Evolutionary conservation across 2,888 invertebrate genomes (phyloP).

Genomic region (Melanophora roralis): DNA sequence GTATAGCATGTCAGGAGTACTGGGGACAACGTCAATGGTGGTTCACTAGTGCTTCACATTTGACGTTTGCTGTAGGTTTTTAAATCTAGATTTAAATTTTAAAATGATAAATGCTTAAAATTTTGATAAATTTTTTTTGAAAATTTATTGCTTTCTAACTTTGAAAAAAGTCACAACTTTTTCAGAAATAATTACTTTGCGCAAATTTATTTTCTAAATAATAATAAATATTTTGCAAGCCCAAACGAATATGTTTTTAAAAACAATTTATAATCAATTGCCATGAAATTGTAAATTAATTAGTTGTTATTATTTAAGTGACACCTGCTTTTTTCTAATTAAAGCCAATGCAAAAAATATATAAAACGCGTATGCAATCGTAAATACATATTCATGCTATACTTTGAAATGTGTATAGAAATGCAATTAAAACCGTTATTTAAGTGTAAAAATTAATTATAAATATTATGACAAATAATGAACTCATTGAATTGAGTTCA

Average conservation of each 20-base stretch:
- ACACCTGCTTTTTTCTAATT: not conserved
- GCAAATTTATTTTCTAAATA: not conserved
- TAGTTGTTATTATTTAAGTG: not conserved
- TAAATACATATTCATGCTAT: not conserved
- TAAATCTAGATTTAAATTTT: too few relatives aligned
- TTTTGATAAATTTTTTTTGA: not conserved
- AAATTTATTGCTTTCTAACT: conserved; percentile 10
- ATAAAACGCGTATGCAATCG: too few relatives aligned
- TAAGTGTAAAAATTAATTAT: not conserved
- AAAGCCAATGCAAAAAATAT: not conserved
- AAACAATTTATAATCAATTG: not conserved
- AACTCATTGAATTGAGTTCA: not conserved
- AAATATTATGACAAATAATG: not conserved
- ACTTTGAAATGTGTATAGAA: not conserved
- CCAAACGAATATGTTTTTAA: not conserved
- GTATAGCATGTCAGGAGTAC: too few relatives aligned
- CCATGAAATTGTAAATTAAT: conserved; percentile 14
- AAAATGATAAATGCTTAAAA: too few relatives aligned
- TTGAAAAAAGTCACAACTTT: not conserved
- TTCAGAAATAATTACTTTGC: too few relatives aligned
- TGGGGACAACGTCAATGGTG: too few relatives aligned
- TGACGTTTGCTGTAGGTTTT: too few relatives aligned
- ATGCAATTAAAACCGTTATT: not conserved
- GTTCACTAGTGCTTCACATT: too few relatives aligned
- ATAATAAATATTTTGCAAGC: not conserved